phyloP scores from a whole-genome alignment of 2,113 vertebrate genomes.

The Rhodinocichla rosea region DNA sequence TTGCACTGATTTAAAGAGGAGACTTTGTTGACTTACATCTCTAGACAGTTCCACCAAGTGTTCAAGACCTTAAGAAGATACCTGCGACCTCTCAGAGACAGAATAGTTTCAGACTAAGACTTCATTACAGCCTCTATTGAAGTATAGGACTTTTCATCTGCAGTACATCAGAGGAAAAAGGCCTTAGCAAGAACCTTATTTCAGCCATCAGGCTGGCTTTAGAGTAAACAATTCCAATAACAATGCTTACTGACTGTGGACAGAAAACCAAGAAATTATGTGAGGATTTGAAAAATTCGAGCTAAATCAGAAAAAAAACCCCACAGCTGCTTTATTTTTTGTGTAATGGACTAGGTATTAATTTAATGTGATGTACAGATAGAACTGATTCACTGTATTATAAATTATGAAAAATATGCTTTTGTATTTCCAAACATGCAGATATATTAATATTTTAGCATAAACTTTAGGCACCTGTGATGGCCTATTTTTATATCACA shows the following conservation, averaged over 20 bases:
- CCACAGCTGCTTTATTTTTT: neutral
- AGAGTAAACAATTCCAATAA: neutral
- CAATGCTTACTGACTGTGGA: neutral
- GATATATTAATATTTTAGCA: neutral
- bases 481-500: neutral
- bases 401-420: neutral
- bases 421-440: neutral
- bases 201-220: neutral
- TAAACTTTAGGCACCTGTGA: neutral
- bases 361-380: neutral
- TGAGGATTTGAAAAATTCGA: neutral
- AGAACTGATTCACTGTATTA: neutral
- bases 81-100: neutral
- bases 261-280: neutral
- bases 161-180: neutral
- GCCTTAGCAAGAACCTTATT: neutral
- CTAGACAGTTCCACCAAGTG: neutral
- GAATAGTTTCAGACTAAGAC: neutral
- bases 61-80: neutral
- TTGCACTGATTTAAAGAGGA: neutral
- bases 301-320: accelerated
- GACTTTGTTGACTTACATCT: neutral
- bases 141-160: neutral
- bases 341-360: neutral
- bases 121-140: neutral